A percentile compares a stretch with the other conserved stretches of the same genome.
phyloP scores from a whole-genome alignment of 1,140 invertebrate species.

The Drosophila aff. region DNA sequence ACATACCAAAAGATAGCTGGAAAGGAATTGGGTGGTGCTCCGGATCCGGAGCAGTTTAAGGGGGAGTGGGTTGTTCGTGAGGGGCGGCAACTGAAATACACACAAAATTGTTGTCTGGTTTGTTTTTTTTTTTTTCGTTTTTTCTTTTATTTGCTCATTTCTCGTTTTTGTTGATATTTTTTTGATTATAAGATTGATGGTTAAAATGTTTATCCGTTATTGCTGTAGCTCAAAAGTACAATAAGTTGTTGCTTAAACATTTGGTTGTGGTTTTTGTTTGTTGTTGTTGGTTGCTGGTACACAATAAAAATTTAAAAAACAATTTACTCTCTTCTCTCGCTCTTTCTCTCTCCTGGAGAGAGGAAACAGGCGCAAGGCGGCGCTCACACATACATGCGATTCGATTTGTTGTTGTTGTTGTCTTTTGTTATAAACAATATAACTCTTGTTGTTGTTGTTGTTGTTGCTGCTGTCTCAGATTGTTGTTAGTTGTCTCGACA shows the following conservation, averaged over 20 bases:
- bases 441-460: constrained; percentile 24
- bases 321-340: constrained; percentile 49
- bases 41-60: constrained; percentile 8
- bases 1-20: constrained; percentile 68
- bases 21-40: constrained; percentile 50
- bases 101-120: constrained; percentile 67
- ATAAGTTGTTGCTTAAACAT: constrained; percentile 49
- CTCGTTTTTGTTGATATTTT: constrained; percentile 79
- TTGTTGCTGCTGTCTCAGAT: constrained; percentile 42
- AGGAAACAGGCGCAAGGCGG: constrained; percentile 67
- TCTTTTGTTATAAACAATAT: constrained; percentile 41
- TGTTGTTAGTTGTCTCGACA: constrained; percentile 71
- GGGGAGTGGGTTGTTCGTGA: background rate
- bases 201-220: constrained; percentile 61
- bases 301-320: constrained; percentile 74
- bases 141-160: constrained; percentile 83
- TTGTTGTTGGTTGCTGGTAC: constrained; percentile 54
- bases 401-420: constrained; percentile 44
- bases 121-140: constrained; percentile 66
- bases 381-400: constrained; percentile 78
- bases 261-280: constrained; percentile 32
- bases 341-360: constrained; percentile 22
- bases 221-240: constrained; percentile 66
- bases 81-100: constrained; percentile 66
- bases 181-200: constrained; percentile 80